These are phyloP conservation scores for Antheraea mylitta DNA, from an alignment of 1,140 invertebrate genomes.

Conservation along the genomic window DNA sequence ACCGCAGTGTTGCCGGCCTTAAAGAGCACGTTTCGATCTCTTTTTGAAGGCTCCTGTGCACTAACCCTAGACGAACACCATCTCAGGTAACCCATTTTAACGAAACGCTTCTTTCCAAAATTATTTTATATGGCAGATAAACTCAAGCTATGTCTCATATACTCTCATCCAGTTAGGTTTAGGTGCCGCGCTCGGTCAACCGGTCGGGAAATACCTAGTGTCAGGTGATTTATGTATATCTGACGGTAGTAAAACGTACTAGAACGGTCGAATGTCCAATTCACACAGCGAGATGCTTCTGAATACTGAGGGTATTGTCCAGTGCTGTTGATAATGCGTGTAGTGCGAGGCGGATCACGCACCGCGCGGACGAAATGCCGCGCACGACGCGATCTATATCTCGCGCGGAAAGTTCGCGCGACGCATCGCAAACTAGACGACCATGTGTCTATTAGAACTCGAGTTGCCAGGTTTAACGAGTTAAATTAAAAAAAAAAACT, in stretches of 20 bases:
- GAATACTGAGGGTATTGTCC: neutral
- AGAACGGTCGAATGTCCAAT: neutral
- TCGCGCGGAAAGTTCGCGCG: conserved; percentile 2
- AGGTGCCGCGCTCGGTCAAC: too few species aligned
- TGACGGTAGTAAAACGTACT: neutral
- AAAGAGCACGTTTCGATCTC: too few species aligned
- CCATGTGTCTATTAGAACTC: neutral
- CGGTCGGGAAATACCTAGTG: neutral
- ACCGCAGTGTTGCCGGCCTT: too few species aligned
- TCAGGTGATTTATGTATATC: neutral
- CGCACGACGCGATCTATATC: conserved; percentile 8
- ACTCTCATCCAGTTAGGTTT: too few species aligned
- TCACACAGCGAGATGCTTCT: neutral
- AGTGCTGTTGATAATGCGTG: neutral
- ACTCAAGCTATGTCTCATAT: too few species aligned
- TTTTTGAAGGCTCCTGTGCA: too few species aligned
- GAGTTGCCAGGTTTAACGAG: neutral
- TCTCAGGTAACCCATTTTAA: too few species aligned
- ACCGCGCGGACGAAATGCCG: neutral
- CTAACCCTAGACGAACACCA: too few species aligned
- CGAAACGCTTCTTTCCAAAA: too few species aligned
- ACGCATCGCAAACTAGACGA: neutral
- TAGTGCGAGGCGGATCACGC: neutral
- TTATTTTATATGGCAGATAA: too few species aligned
- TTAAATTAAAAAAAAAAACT: neutral